These are phyloP conservation scores for Sepioteuthis lessoniana DNA, from an alignment of 2,888 invertebrate genomes.

Conservation along the genomic window DNA sequence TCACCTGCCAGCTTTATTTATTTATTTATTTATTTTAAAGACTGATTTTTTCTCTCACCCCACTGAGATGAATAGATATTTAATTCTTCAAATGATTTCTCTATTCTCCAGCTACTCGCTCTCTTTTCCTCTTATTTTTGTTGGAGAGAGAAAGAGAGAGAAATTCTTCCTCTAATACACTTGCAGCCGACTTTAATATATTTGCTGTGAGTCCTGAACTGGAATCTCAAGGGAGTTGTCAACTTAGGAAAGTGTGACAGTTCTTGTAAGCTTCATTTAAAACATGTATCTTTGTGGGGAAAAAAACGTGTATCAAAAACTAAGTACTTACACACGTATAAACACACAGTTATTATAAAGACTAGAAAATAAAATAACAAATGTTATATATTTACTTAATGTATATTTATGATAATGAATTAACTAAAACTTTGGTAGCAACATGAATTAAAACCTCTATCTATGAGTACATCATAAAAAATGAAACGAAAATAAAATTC, in stretches of 20 bases:
- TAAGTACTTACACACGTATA: neutral
- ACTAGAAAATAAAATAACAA: neutral
- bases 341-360: neutral
- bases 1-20: no score
- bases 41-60: neutral
- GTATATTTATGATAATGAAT: no score
- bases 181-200: neutral
- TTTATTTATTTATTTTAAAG: neutral
- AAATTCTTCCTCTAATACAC: neutral
- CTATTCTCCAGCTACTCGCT: neutral
- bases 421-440: neutral
- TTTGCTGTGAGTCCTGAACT: neutral
- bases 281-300: neutral
- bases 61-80: neutral
- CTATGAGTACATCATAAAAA: neutral
- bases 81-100: neutral
- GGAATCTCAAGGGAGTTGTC: constrained; percentile 36
- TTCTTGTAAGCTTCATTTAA: constrained; percentile 23
- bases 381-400: no score
- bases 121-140: no score
- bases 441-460: neutral
- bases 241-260: neutral
- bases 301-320: neutral
- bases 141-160: neutral
- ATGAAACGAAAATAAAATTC: no score